Conservation (phyloP, 2,888 invertebrate species). For the Chrysolina americana region DNA sequence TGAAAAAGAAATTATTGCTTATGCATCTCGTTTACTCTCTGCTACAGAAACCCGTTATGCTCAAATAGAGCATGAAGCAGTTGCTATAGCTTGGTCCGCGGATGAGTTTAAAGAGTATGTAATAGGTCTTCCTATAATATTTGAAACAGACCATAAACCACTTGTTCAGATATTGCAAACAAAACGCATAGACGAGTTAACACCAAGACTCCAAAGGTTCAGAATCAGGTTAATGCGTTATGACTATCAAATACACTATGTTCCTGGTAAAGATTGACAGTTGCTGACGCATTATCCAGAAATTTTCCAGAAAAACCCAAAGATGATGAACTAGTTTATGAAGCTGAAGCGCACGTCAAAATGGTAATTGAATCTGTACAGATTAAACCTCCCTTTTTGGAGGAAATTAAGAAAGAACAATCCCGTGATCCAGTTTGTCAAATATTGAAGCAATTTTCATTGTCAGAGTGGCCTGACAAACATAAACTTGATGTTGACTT, state of each 20-base stretch:
- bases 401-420: too few species aligned
- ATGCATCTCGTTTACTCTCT: constrained; percentile 36
- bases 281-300: constrained; percentile 49
- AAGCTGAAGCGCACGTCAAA: constrained; percentile 10
- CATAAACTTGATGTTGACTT: constrained; percentile 16
- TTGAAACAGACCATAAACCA: constrained; percentile 43
- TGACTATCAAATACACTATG: constrained; percentile 46
- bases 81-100: constrained; percentile 53
- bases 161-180: constrained; percentile 55
- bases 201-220: constrained; percentile 51
- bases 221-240: constrained; percentile 47
- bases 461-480: constrained; percentile 25
- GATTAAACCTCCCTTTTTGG: constrained; percentile 28
- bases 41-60: constrained; percentile 18
- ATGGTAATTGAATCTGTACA: neutral
- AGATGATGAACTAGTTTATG: constrained; percentile 10
- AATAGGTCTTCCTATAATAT: constrained; percentile 48
- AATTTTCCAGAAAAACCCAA: constrained; percentile 13
- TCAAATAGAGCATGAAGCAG: constrained; percentile 26
- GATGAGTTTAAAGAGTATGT: constrained; percentile 51
- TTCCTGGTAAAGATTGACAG: constrained; percentile 50
- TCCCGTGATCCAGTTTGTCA: too few species aligned
- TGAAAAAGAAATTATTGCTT: constrained; percentile 34
- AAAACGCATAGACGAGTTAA: constrained; percentile 58
- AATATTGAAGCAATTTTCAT: neutral